phyloP scores from a whole-genome alignment of 2,113 vertebrate species.

The Benitochromis conjunctus region DNA sequence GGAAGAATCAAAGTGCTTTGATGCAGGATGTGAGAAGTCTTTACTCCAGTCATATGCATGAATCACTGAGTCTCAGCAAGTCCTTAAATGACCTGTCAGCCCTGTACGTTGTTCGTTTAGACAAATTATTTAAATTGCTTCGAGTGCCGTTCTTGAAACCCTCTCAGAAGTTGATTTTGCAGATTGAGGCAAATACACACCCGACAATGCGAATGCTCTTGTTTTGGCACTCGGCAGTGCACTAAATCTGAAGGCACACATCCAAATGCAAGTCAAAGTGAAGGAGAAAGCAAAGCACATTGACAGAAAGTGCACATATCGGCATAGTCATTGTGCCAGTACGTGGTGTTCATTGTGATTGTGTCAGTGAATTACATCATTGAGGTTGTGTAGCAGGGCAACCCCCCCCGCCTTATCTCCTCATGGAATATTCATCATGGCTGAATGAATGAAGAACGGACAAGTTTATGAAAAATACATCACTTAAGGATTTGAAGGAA shows the following conservation, averaged over 20 bases:
- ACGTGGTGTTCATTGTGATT: not conserved
- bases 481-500: not conserved
- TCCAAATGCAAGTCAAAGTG: not conserved
- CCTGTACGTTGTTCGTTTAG: not conserved
- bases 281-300: not conserved
- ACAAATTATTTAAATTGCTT: slow-evolving; percentile 27
- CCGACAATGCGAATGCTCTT: not conserved
- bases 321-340: not conserved
- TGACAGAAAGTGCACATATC: not conserved
- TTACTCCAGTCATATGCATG: not conserved
- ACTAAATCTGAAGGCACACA: not conserved
- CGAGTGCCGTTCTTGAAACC: not conserved
- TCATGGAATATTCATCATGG: slow-evolving; percentile 36
- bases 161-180: slow-evolving; percentile 26
- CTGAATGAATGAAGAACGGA: slow-evolving; percentile 18
- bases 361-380: slow-evolving; percentile 46
- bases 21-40: slow-evolving; percentile 22
- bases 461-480: slow-evolving; percentile 14
- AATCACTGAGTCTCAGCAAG: slow-evolving; percentile 24
- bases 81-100: slow-evolving; percentile 29
- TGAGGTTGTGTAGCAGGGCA: not conserved
- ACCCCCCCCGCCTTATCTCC: slow-evolving; percentile 2
- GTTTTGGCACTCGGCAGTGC: not conserved
- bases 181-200: not conserved
- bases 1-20: slow-evolving; percentile 24